These are phyloP conservation scores for Siderastrea radians DNA, from an alignment of 92 coral and sea anemone genomes.

Conservation along the genomic window DNA sequence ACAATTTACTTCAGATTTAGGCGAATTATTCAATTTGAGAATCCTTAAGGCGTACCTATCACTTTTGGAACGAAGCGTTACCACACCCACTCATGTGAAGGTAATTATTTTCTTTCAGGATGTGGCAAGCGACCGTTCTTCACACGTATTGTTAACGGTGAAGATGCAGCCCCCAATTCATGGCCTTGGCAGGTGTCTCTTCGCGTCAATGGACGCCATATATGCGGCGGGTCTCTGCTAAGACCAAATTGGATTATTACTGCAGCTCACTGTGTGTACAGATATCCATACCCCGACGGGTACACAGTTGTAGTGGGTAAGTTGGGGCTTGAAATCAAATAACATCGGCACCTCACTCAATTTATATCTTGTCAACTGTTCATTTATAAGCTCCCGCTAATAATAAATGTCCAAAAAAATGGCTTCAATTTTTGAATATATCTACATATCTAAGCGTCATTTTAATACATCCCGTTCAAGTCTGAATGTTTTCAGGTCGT, in stretches of 20 bases:
- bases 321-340: not conserved
- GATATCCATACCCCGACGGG: slow-evolving; percentile 47
- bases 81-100: not conserved
- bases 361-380: not conserved
- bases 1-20: no score
- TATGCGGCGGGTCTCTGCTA: slow-evolving; percentile 84
- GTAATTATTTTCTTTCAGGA: slow-evolving; percentile 6
- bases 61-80: not conserved
- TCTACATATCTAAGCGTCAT: no score
- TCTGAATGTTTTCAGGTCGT: no score
- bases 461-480: no score
- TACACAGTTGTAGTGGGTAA: slow-evolving; percentile 75
- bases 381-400: no score
- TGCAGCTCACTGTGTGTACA: slow-evolving; percentile 84
- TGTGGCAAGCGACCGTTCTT: slow-evolving; percentile 76
- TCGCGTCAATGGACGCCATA: slow-evolving; percentile 68
- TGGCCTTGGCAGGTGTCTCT: slow-evolving; percentile 91
- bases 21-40: no score
- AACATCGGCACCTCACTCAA: not conserved
- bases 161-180: slow-evolving; percentile 77
- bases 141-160: slow-evolving; percentile 81
- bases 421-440: no score
- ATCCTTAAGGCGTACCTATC: not conserved
- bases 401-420: no score
- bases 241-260: slow-evolving; percentile 80